A percentile compares a stretch with the other conserved stretches of the same genome.
phyloP scores from a whole-genome alignment of 2,113 vertebrate genomes.

The Columbina picui region DNA sequence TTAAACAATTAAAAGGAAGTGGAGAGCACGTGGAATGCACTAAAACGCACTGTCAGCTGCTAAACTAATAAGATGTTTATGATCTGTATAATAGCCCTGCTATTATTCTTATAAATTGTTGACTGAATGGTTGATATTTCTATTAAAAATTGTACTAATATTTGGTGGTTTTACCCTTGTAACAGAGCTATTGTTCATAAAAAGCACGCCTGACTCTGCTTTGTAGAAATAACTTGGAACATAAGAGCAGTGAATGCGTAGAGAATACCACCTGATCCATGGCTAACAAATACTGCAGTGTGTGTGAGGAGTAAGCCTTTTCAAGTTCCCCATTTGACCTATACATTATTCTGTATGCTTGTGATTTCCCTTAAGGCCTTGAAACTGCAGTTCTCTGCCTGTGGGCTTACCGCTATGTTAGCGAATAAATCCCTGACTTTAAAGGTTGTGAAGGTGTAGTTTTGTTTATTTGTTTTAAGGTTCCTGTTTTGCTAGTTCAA shows the following conservation, averaged over 20 bases:
- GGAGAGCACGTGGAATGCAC: neutral
- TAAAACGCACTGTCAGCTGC: neutral
- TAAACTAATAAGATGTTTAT: neutral
- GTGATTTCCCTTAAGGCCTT: neutral
- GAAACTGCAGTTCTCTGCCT: neutral
- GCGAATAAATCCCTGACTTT: neutral
- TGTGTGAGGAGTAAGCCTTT: neutral
- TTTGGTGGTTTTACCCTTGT: neutral
- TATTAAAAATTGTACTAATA: neutral
- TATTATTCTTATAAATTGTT: neutral
- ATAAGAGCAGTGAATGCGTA: neutral
- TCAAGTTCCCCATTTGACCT: neutral
- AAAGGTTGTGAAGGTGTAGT: neutral
- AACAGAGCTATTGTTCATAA: neutral
- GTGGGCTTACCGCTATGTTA: fast-evolving
- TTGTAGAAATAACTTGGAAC: neutral
- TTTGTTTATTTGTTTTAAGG: neutral
- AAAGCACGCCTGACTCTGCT: neutral
- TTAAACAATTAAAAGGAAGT: constrained; percentile 22
- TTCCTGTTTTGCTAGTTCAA: neutral
- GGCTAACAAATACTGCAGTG: neutral
- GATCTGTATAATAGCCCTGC: neutral
- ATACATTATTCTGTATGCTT: neutral
- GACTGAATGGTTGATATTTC: neutral
- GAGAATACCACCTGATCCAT: neutral